Conservation (phyloP, 2,797 vertebrate species). For the Malacoraja senta region DNA sequence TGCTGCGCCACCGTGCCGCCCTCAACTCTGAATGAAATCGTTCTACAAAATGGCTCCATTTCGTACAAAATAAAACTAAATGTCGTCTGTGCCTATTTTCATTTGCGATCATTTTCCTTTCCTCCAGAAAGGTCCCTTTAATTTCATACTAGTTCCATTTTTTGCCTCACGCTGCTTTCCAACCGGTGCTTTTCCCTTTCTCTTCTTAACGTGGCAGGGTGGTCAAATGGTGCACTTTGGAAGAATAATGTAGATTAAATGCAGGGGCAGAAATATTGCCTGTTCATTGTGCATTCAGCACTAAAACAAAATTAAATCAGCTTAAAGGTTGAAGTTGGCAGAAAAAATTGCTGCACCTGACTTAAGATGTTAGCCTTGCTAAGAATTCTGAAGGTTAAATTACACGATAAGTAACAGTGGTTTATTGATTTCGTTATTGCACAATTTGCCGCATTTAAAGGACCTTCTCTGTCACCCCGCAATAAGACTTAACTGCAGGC, state of each 20-base stretch:
- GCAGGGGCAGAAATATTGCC: background rate
- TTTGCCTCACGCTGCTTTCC: too few species aligned
- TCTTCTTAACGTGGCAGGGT: background rate
- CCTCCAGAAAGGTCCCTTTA: too few species aligned
- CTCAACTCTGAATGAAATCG: too few species aligned
- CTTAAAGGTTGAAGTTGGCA: slow-evolving; percentile 34
- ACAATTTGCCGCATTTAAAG: slow-evolving; percentile 57
- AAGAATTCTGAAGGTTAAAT: slow-evolving; percentile 67
- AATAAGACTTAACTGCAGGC: slow-evolving; percentile 63
- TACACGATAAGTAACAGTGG: slow-evolving; percentile 61
- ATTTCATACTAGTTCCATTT: too few species aligned
- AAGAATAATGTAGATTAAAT: slow-evolving; percentile 28
- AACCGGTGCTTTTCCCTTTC: too few species aligned
- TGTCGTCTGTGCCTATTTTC: too few species aligned
- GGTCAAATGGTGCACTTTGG: background rate
- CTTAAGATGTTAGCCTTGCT: slow-evolving; percentile 51
- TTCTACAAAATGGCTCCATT: too few species aligned
- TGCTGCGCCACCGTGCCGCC: too few species aligned
- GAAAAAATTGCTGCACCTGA: slow-evolving; percentile 29
- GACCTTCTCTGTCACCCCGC: slow-evolving; percentile 53
- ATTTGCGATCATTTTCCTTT: too few species aligned
- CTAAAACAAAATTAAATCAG: slow-evolving; percentile 33
- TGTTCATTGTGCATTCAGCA: slow-evolving; percentile 14
- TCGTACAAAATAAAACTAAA: too few species aligned
- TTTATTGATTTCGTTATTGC: slow-evolving; percentile 62